Evolutionary conservation across 2,797 vertebrate genomes (phyloP), one percentile per base, ranked within the genome.

Genomic region (Muscicapa comitata): DNA sequence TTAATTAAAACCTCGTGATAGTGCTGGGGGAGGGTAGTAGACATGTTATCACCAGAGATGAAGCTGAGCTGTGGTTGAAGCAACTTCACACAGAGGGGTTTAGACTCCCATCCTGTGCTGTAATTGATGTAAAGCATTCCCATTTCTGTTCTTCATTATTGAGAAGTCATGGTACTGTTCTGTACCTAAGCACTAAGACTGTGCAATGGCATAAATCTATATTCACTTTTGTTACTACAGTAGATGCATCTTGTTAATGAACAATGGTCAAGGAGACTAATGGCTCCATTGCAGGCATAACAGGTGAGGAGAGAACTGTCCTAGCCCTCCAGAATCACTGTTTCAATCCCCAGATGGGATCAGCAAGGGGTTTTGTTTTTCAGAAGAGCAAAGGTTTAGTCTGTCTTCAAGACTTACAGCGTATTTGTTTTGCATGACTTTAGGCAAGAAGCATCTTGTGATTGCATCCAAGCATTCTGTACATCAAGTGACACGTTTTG

Each of bases 401-500:
- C 38, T 57, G 0, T 51, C 17, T 47, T 81, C 25, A 66, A n/a
- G 74, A 37, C 21, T 80, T 62, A 12, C 2, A n/a, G 65, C 51
- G 23, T 9, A 11, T 48, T 77, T 54, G 17, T 54, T 88, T 90
- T 72, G 62, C 33, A 20, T 40, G 2, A 74, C 42, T 80, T 88
- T 63, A 57, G 31, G 5, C 37, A 42, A 20, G 72, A 71, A 89
- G 37, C 1, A 1, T 53, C 42, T 42, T 25, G 10, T 0, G 0
- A n/a, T 8, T 75, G 48, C 53, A 45, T 48, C 33, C 10, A 58
- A 61, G 29, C 3, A 2, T 42, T 35, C 2, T 2, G 0, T 28
- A 13, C 31, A 4, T 51, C 2, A 0, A 13, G 48, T 21, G n/a
- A 37, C 0, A 0, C 0, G 0, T 48, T 79, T 35, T 67, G n/a